These are phyloP conservation scores for Lithodes maja DNA, from an alignment of 2,888 invertebrate species.

Conservation along the genomic window DNA sequence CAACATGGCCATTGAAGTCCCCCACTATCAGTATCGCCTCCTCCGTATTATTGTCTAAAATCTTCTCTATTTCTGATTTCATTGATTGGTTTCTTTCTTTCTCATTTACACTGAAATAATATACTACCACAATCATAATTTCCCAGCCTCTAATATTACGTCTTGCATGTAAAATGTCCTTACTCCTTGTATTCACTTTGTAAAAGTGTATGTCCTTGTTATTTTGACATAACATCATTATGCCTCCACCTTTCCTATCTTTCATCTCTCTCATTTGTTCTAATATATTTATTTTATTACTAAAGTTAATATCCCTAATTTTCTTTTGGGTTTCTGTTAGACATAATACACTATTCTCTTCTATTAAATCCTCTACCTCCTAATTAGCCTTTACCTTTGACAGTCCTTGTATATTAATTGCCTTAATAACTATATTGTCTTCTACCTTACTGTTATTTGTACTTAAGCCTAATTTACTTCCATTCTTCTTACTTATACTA, in stretches of 20 bases:
- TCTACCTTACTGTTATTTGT: not conserved
- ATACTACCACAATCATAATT: not conserved
- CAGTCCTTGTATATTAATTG: not conserved
- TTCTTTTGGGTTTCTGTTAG: slow-evolving; percentile 7
- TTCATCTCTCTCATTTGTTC: slow-evolving; percentile 4
- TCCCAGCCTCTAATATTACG: not conserved
- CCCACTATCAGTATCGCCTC: not conserved
- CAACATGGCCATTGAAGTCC: slow-evolving; percentile 13
- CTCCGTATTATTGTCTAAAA: slow-evolving; percentile 3
- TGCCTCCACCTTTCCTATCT: not conserved
- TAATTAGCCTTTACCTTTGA: not conserved
- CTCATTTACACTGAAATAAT: slow-evolving; percentile 2
- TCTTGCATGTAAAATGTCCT: not conserved
- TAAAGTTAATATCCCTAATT: slow-evolving; percentile 8
- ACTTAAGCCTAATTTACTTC: no score
- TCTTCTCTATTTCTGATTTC: slow-evolving; percentile 13
- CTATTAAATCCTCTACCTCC: not conserved
- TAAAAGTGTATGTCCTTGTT: not conserved
- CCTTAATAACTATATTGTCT: not conserved
- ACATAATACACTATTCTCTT: not conserved
- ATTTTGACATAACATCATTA: slow-evolving; percentile 13
- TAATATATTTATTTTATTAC: not conserved
- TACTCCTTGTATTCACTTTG: not conserved
- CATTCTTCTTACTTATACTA: not conserved
- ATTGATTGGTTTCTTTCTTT: slow-evolving; percentile 1